Conservation (phyloP, 2,797 vertebrate species). For the Spinus olivaceus region DNA sequence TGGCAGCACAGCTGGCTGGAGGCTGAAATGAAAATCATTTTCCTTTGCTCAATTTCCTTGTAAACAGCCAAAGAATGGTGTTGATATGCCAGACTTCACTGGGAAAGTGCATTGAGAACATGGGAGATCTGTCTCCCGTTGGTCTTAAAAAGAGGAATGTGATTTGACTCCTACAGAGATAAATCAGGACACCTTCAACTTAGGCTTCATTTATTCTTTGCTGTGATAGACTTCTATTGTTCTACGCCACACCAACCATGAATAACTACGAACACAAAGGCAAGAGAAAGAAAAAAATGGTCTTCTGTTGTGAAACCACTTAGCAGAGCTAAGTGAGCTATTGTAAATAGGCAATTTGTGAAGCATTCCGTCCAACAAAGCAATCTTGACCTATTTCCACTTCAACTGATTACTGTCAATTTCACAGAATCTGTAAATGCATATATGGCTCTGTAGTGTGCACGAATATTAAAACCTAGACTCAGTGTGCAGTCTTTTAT, state of each 20-base stretch:
- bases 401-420: neutral
- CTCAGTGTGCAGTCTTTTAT: neutral
- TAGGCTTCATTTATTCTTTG: neutral
- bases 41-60: constrained; percentile 53
- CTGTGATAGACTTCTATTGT: neutral
- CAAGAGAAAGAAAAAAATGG: neutral
- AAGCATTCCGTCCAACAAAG: neutral
- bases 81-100: neutral
- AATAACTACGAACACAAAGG: neutral
- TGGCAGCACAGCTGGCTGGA: constrained; percentile 1
- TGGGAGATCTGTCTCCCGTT: neutral
- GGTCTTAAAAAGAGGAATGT: neutral
- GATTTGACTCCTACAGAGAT: constrained; percentile 10
- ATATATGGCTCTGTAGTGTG: neutral
- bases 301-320: neutral
- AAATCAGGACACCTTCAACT: constrained; percentile 22
- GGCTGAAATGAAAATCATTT: constrained; percentile 45
- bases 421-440: neutral
- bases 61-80: constrained; percentile 42
- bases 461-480: neutral
- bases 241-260: neutral
- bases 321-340: neutral
- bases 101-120: neutral
- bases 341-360: neutral
- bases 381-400: neutral